These are phyloP conservation scores for Pteropus rufus DNA, from an alignment of 2,797 vertebrate genomes.

Conservation along the genomic window DNA sequence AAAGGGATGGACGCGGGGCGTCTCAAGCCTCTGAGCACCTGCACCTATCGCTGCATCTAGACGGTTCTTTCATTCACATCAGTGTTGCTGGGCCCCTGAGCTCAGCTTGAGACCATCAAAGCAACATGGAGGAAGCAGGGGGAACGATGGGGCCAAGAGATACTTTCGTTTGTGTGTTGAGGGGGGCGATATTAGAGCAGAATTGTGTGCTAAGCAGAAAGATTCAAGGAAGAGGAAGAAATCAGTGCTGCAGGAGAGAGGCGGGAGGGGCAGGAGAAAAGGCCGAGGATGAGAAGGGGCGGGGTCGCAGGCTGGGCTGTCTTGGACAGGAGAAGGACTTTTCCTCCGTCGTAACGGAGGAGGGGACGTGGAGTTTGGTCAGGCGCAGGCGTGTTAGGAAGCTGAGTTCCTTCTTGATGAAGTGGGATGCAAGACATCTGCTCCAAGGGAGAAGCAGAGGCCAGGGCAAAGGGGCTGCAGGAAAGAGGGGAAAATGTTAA, in stretches of 20 bases:
- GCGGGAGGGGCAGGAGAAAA: too few relatives aligned
- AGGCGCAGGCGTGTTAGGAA: not conserved
- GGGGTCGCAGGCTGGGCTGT: fast-evolving
- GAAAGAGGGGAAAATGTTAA: not conserved
- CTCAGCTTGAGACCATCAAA: not conserved
- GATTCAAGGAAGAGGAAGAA: not conserved
- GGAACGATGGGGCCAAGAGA: not conserved
- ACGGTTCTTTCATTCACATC: not conserved
- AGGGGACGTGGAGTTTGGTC: not conserved
- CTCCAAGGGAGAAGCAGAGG: not conserved
- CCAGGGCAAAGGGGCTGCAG: fast-evolving
- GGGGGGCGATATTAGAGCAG: not conserved
- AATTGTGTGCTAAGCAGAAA: fast-evolving
- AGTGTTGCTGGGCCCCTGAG: not conserved
- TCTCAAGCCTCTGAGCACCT: not conserved
- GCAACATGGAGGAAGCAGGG: not conserved
- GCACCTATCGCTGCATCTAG: not conserved
- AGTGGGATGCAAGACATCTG: not conserved
- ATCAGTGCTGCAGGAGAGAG: too few relatives aligned
- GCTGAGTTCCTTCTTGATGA: not conserved
- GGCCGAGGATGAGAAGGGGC: not conserved
- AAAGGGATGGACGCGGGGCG: fast-evolving
- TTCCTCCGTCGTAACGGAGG: not conserved
- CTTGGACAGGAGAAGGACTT: not conserved
- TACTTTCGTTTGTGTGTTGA: not conserved